Conservation (phyloP, 2,113 vertebrate species). For the Actenoides hombroni region DNA sequence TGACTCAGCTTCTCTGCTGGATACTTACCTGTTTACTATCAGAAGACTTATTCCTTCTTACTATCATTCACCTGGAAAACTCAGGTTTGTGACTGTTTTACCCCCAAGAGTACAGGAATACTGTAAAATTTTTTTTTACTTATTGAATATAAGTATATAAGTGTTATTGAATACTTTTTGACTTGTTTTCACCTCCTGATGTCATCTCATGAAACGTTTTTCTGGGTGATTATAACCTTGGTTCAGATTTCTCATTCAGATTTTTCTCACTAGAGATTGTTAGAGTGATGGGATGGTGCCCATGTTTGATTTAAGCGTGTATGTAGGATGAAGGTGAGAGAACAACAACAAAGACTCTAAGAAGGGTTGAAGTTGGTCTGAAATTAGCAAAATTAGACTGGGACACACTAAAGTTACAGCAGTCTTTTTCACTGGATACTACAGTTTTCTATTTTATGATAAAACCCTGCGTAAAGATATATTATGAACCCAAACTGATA, state of each 20-base stretch:
- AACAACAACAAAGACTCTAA: not conserved
- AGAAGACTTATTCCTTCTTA: not conserved
- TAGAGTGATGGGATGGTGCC: not conserved
- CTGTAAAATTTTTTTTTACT: not conserved
- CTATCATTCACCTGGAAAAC: not conserved
- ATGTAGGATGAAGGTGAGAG: not conserved
- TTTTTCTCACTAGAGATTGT: not conserved
- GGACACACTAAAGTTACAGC: not conserved
- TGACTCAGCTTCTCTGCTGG: not conserved
- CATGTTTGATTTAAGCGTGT: not conserved
- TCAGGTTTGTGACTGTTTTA: not conserved
- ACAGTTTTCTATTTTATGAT: not conserved
- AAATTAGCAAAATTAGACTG: not conserved
- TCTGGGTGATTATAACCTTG: not conserved
- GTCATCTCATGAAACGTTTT: not conserved
- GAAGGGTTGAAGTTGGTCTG: not conserved
- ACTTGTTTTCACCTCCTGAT: not conserved
- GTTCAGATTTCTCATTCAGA: not conserved
- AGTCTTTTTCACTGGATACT: not conserved
- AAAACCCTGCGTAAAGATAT: not conserved
- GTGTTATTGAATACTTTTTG: not conserved
- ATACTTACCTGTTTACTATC: not conserved
- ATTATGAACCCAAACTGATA: not conserved
- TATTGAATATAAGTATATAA: not conserved
- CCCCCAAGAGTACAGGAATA: not conserved